These are phyloP conservation scores for Eurosta solidaginis DNA, from an alignment of 1,140 invertebrate genomes.

Conservation along the genomic window DNA sequence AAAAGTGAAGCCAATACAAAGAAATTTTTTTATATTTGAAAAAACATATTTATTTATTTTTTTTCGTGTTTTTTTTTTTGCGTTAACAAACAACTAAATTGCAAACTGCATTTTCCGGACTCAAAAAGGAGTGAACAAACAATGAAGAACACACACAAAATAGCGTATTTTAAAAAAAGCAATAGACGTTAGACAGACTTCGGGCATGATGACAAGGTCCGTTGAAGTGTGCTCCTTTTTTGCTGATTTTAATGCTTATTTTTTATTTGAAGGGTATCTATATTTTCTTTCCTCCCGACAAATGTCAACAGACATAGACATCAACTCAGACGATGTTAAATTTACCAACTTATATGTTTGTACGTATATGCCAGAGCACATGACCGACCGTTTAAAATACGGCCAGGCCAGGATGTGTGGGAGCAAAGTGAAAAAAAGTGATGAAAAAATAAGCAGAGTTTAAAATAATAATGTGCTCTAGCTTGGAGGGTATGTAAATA, in stretches of 20 bases:
- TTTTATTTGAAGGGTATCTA: not conserved
- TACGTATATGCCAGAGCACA: not conserved
- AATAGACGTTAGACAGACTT: not conserved
- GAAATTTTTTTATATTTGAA: not conserved
- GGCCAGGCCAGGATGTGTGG: not conserved
- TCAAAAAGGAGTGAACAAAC: not conserved
- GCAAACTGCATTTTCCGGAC: constrained; percentile 12
- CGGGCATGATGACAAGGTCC: not conserved
- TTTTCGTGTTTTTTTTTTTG: not conserved
- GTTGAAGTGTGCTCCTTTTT: constrained; percentile 7
- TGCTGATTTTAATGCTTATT: constrained; percentile 26
- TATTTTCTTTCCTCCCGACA: not conserved
- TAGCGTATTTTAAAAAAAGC: not conserved
- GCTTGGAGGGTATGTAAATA: not conserved
- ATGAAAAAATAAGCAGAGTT: not conserved
- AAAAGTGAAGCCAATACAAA: not conserved
- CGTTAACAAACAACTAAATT: constrained; percentile 2
- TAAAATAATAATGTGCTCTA: constrained; percentile 2
- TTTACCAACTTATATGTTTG: constrained; percentile 15
- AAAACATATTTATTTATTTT: not conserved
- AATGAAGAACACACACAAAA: not conserved
- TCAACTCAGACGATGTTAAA: not conserved
- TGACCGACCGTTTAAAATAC: not conserved
- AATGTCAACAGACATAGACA: constrained; percentile 9
- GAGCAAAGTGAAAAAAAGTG: not conserved